Evolutionary conservation across 2,797 vertebrate genomes (phyloP), one percentile per base, ranked within the genome.

Genomic region (Falco rusticolus): DNA sequence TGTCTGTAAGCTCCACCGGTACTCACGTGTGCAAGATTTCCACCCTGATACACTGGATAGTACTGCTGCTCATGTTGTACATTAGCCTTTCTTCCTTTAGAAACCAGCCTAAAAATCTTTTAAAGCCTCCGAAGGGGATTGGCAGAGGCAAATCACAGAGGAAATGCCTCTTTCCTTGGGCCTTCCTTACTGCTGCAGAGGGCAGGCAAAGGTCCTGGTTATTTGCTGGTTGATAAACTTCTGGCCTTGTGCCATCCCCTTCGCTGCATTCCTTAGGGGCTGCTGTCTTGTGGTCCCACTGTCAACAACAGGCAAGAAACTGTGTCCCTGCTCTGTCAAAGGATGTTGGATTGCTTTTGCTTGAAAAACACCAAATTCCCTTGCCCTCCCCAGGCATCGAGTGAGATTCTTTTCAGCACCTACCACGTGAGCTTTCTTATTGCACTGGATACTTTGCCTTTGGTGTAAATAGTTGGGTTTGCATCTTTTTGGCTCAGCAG

Each of bases 21-120:
- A 31, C 43, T 29, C 41, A 7, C 6, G 1, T 0, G 5, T 7
- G 13, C 37, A 11, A 11, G 24, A 22, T 37, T n/a, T 13, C 31
- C 0, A 0, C 28, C 29, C 59, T 5, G 31, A 12, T 10, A 15
- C 45, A 3, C 14, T 3, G 5, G 14, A 3, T 16, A 0, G 1
- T 21, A 4, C 28, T n/a, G 60, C 54, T 2, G 4, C 20, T 37
- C 3, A 1, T 28, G n/a, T 28, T 6, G 15, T 37, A 9, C 53
- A 8, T 15, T 8, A 8, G 51, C 60, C 25, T 26, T 9, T 10
- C 53, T 59, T 33, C 61, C 61, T 54, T 43, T 13, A 20, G 54
- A 33, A 80, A 69, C 15, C 41, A 29, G 41, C 3, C 26, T 25
- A 11, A 47, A 65, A 50, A 31, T 13, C 16, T 39, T 16, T 11